phyloP scores from a whole-genome alignment of 2,113 vertebrate genomes.

The Syngnathus typhle region DNA sequence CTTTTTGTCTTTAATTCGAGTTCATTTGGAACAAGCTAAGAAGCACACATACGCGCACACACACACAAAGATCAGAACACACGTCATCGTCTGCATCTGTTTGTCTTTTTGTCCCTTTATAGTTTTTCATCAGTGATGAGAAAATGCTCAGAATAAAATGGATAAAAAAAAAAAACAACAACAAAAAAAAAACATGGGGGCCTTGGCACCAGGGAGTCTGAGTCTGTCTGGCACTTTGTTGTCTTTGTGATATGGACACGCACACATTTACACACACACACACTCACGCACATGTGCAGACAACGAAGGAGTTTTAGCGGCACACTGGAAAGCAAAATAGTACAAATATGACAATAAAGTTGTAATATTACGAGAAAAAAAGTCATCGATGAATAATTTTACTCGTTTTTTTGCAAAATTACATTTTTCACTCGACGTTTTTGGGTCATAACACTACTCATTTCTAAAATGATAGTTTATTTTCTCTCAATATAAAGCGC shows the following conservation, averaged over 20 bases:
- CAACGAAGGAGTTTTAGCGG: background rate
- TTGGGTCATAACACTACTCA: no score
- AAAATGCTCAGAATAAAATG: background rate
- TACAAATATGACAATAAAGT: background rate
- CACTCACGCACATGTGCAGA: background rate
- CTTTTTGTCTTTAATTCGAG: slow-evolving; percentile 69
- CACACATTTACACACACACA: background rate
- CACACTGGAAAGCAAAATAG: background rate
- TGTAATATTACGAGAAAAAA: background rate
- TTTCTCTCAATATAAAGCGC: no score
- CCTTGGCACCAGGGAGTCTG: slow-evolving; percentile 1
- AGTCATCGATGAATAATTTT: background rate
- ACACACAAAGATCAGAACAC: slow-evolving; percentile 57
- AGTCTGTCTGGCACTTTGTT: slow-evolving; percentile 1
- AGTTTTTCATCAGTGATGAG: background rate
- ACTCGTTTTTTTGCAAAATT: background rate
- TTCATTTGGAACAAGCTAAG: slow-evolving; percentile 84
- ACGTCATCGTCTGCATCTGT: slow-evolving; percentile 68
- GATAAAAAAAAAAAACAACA: background rate
- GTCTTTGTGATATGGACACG: background rate
- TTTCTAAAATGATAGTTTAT: no score
- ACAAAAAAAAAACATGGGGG: background rate
- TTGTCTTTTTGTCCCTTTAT: background rate
- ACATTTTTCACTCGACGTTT: no score
- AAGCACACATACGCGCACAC: slow-evolving; percentile 79